A percentile compares a stretch with the other conserved stretches of the same genome.
Evolutionary conservation across 2,797 vertebrate genomes (phyloP).

Genomic region (Hippoglossus hippoglossus): DNA sequence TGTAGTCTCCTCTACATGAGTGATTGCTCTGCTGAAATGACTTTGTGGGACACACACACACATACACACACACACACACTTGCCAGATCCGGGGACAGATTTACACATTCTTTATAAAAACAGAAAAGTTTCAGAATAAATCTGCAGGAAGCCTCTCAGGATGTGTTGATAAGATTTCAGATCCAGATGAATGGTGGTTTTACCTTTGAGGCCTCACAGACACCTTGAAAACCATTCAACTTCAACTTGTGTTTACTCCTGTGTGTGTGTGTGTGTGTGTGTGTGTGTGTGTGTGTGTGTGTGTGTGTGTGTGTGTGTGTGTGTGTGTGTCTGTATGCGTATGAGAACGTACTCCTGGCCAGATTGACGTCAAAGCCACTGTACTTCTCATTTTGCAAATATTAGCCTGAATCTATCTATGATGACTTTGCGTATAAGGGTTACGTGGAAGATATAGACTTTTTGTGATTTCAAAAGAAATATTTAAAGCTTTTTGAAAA

Average conservation of each 20-base stretch:
- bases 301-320: not conserved
- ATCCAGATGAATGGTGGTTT: constrained; percentile 57
- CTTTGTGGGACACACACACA: constrained; percentile 41
- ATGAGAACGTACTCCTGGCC: no score
- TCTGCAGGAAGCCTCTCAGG: constrained; percentile 72
- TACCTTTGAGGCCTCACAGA: constrained; percentile 63
- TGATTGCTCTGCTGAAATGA: constrained; percentile 81
- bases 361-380: no score
- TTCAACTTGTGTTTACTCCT: constrained; percentile 22
- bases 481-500: no score
- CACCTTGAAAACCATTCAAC: constrained; percentile 70
- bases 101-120: constrained; percentile 6
- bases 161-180: constrained; percentile 67
- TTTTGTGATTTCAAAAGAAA: no score
- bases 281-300: not conserved
- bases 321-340: not conserved
- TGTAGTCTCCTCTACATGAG: constrained; percentile 72
- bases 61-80: constrained; percentile 3
- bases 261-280: not conserved
- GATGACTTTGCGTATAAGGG: no score
- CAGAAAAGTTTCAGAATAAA: constrained; percentile 65
- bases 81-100: constrained; percentile 40
- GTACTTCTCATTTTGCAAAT: no score
- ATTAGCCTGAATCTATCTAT: no score
- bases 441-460: no score